Evolutionary conservation across 2,113 vertebrate species (phyloP).

Genomic region (Pipra filicauda): DNA sequence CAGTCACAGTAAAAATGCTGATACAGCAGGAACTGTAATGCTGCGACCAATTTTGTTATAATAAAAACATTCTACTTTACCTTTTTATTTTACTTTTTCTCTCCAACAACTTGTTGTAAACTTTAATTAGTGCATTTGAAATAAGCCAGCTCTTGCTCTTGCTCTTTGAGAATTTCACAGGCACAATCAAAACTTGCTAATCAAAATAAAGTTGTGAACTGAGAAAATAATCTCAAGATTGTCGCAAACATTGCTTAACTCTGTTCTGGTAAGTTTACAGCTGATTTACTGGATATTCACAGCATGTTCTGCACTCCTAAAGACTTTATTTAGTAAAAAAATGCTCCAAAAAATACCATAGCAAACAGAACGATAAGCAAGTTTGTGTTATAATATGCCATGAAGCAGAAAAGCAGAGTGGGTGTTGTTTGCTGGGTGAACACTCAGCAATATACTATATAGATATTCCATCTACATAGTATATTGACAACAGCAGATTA

Average conservation of each 20-base stretch:
- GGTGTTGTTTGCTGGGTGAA: not conserved
- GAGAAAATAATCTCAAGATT: not conserved
- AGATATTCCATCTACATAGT: not conserved
- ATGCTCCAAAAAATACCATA: not conserved
- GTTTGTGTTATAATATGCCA: not conserved
- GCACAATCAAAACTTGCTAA: not conserved
- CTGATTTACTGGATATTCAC: not conserved
- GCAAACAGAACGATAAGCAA: not conserved
- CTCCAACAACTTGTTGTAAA: not conserved
- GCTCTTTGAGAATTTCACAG: not conserved
- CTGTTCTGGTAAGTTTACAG: not conserved
- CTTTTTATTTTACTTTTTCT: not conserved
- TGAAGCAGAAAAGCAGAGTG: not conserved
- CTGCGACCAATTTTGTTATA: not conserved
- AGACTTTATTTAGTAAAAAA: not conserved
- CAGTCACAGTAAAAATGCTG: not conserved
- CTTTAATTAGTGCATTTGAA: not conserved
- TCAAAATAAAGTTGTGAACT: not conserved
- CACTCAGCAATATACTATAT: not conserved
- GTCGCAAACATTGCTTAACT: not conserved
- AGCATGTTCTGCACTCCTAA: not conserved
- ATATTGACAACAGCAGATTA: not conserved
- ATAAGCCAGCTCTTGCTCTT: not conserved
- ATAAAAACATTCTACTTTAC: not conserved
- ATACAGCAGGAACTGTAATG: not conserved